Evolutionary conservation across 1,140 invertebrate species (phyloP).

Genomic region (Cepaea nemoralis): DNA sequence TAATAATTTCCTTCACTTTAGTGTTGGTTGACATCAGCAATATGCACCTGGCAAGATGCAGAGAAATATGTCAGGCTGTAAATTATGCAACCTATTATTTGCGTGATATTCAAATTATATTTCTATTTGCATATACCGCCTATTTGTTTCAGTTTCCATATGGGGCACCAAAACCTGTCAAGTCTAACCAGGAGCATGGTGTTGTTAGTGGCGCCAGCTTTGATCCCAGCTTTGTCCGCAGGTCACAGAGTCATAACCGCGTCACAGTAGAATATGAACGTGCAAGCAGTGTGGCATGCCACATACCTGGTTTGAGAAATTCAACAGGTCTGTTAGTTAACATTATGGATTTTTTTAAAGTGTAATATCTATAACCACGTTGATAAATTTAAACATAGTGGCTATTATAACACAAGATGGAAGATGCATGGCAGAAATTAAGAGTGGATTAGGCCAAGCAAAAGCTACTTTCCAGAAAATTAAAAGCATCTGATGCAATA

Average conservation of each 20-base stretch:
- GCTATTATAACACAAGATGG: background rate
- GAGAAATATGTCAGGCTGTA: too few species aligned
- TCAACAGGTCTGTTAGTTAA: constrained; percentile 11
- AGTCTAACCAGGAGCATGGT: background rate
- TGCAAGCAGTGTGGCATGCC: constrained; percentile 57
- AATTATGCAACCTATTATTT: too few species aligned
- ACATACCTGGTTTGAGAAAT: constrained; percentile 59
- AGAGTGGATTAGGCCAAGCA: too few species aligned
- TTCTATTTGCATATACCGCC: too few species aligned
- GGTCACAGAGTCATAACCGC: constrained; percentile 9
- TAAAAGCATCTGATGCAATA: too few species aligned
- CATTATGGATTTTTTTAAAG: background rate
- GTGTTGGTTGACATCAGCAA: too few species aligned
- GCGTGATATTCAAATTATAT: too few species aligned
- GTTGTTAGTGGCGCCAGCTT: constrained; percentile 55
- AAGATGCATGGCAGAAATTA: too few species aligned
- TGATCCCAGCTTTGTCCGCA: constrained; percentile 52
- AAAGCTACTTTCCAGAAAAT: too few species aligned
- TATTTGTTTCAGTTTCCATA: background rate
- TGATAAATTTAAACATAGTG: background rate
- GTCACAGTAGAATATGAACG: constrained; percentile 39
- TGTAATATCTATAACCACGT: background rate
- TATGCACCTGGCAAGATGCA: too few species aligned
- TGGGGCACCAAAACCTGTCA: background rate
- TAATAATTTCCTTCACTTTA: too few species aligned